Evolutionary conservation across 2,888 invertebrate genomes (phyloP).

Genomic region (Onthophagus sagittarius): DNA sequence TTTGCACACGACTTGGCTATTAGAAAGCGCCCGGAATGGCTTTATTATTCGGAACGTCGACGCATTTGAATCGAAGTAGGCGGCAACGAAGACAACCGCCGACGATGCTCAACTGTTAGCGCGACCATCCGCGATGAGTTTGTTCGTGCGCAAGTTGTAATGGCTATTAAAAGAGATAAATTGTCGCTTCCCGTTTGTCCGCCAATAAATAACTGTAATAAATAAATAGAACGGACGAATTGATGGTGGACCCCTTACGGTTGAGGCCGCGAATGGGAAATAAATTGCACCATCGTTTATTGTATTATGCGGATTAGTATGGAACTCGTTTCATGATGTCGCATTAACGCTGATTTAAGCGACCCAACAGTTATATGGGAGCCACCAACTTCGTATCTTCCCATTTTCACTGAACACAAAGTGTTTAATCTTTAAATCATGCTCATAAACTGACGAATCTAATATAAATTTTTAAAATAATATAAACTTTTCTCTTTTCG

Average conservation of each 20-base stretch:
- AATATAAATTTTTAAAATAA: no score
- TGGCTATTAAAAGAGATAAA: not conserved
- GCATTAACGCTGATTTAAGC: not conserved
- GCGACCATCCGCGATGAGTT: not conserved
- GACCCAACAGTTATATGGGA: not conserved
- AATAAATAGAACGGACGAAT: not conserved
- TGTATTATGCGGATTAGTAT: not conserved
- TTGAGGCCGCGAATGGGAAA: not conserved
- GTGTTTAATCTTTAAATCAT: not conserved
- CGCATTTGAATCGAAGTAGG: not conserved
- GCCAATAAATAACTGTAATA: not conserved
- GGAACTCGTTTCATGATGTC: not conserved
- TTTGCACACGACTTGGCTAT: conserved; percentile 8
- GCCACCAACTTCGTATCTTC: not conserved
- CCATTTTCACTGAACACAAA: not conserved
- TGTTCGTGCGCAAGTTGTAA: not conserved
- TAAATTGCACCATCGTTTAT: not conserved
- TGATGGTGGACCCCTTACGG: not conserved
- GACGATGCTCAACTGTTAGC: not conserved
- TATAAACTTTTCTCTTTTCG: no score
- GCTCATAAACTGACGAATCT: no score
- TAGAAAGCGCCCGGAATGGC: conserved; percentile 6
- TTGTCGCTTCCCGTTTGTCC: not conserved
- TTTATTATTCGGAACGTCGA: conserved; percentile 5
- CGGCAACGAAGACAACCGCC: not conserved